These are phyloP conservation scores for Silurus meridionalis DNA, from an alignment of 2,113 vertebrate genomes.

Conservation along the genomic window DNA sequence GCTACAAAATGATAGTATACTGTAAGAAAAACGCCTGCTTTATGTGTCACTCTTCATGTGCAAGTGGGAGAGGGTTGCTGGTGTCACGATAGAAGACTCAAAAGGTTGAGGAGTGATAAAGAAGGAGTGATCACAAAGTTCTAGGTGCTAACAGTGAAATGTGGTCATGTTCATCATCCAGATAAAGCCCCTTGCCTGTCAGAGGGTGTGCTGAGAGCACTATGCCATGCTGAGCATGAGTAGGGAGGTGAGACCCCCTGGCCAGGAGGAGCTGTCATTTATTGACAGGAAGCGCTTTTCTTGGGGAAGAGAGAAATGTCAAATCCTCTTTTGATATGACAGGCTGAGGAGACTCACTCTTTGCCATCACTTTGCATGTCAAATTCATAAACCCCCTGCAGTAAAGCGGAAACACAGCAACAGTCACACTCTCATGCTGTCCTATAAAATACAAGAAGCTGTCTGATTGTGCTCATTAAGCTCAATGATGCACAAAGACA, in stretches of 20 bases:
- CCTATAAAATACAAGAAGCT: background rate
- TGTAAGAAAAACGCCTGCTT: background rate
- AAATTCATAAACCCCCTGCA: slow-evolving; percentile 28
- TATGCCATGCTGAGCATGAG: slow-evolving; percentile 34
- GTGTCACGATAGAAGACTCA: slow-evolving; percentile 37
- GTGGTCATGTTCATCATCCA: slow-evolving; percentile 18
- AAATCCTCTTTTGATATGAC: slow-evolving; percentile 31
- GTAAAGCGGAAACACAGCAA: slow-evolving; percentile 19
- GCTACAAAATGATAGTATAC: background rate
- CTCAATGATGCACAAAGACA: background rate
- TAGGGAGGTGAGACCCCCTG: slow-evolving; percentile 41
- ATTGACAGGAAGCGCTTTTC: slow-evolving; percentile 33
- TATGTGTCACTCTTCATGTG: slow-evolving; percentile 43
- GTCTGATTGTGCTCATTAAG: background rate
- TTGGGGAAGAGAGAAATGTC: slow-evolving; percentile 35
- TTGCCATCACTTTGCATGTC: slow-evolving; percentile 40
- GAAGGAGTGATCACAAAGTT: slow-evolving; percentile 28
- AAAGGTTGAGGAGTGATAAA: slow-evolving; percentile 4
- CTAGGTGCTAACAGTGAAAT: background rate
- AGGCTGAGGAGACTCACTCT: slow-evolving; percentile 24
- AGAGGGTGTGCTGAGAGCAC: slow-evolving; percentile 27
- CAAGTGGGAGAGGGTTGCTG: slow-evolving; percentile 19
- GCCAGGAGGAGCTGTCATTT: slow-evolving; percentile 28
- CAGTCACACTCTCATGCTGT: background rate
- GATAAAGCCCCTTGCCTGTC: slow-evolving; percentile 15